phyloP scores from a whole-genome alignment of 2,113 vertebrate species.

The Grallaria varia region DNA sequence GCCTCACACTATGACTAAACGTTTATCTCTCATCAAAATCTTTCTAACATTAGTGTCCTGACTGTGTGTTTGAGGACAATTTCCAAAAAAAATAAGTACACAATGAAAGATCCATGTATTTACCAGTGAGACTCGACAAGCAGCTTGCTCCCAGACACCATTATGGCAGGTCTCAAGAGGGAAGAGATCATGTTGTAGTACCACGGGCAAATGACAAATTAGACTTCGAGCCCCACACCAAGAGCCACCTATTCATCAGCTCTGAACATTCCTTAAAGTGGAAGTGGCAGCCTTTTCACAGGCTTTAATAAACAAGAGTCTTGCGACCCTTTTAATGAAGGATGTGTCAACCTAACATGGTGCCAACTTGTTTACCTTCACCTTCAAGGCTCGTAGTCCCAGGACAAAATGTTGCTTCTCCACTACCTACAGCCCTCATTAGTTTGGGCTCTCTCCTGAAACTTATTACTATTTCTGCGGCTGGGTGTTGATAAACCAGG shows the following conservation, averaged over 20 bases:
- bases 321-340: background rate
- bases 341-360: background rate
- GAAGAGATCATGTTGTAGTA: background rate
- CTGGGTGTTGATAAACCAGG: background rate
- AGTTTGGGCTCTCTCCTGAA: background rate
- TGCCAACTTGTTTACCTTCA: background rate
- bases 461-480: background rate
- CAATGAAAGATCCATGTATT: background rate
- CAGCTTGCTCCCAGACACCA: background rate
- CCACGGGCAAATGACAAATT: background rate
- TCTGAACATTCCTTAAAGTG: background rate
- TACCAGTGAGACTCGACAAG: background rate
- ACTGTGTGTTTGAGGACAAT: background rate
- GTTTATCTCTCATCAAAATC: background rate
- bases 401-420: background rate
- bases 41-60: background rate
- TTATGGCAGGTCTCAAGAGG: background rate
- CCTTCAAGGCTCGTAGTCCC: background rate
- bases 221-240: rapidly evolving
- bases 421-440: background rate
- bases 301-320: background rate
- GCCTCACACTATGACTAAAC: background rate
- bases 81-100: background rate
- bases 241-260: background rate
- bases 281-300: background rate